These are phyloP conservation scores for Bombyx mandarina DNA, from an alignment of 1,140 invertebrate genomes.

Conservation along the genomic window DNA sequence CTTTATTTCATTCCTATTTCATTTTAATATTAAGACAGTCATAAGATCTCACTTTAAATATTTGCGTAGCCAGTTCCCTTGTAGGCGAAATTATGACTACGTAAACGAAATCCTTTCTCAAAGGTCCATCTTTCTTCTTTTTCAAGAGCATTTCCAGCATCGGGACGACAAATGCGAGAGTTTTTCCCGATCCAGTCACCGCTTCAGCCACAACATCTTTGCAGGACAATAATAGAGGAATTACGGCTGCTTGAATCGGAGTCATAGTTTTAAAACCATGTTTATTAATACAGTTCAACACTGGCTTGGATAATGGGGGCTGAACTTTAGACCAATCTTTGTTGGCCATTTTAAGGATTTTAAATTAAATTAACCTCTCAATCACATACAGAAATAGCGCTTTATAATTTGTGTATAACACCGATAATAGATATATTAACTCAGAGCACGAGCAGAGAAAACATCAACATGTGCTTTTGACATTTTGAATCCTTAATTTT, in stretches of 20 bases:
- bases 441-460: no score
- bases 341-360: conserved; percentile 35
- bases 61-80: conserved; percentile 92
- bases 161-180: conserved; percentile 94
- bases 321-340: conserved; percentile 50
- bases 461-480: no score
- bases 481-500: no score
- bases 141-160: conserved; percentile 87
- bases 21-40: neutral
- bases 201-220: conserved; percentile 98
- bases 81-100: conserved; percentile 94
- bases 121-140: conserved; percentile 71
- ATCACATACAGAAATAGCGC: no score
- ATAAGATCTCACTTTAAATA: conserved; percentile 31
- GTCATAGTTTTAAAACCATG: conserved; percentile 54
- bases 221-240: conserved; percentile 89
- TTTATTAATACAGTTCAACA: conserved; percentile 48
- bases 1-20: no score
- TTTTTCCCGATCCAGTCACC: conserved; percentile 97
- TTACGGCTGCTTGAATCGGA: conserved; percentile 83
- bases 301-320: conserved; percentile 38
- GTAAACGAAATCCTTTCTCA: conserved; percentile 86
- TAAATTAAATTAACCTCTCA: no score
- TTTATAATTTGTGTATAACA: no score
- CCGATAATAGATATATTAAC: no score